Conservation (phyloP, 1,140 invertebrate species). For the Drosophila yakuba region DNA sequence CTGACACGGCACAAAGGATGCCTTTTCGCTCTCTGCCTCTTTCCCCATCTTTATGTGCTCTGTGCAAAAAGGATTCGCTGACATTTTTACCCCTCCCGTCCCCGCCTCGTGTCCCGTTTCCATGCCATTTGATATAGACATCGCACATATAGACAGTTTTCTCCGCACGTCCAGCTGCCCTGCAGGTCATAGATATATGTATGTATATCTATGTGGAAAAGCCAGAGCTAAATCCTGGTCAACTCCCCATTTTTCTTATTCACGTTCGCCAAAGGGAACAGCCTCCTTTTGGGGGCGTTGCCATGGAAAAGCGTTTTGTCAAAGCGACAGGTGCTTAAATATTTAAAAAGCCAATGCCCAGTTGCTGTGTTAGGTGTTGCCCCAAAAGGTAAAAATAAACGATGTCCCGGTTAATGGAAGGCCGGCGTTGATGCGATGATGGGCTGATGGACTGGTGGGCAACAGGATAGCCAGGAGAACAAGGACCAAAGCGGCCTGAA, state of each 20-base stretch:
- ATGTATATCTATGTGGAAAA: conserved; percentile 12
- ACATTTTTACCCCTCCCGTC: conserved; percentile 5
- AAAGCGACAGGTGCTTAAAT: conserved; percentile 61
- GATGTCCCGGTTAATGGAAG: conserved; percentile 46
- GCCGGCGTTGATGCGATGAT: conserved; percentile 3
- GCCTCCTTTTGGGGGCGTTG: conserved; percentile 36
- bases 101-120: neutral
- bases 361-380: conserved; percentile 30
- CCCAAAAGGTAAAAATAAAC: conserved; percentile 49
- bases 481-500: conserved; percentile 42
- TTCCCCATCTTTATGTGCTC: neutral
- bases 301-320: conserved; percentile 53
- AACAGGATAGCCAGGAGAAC: neutral
- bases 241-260: conserved; percentile 12
- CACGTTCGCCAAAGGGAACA: neutral
- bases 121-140: conserved; percentile 43
- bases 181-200: conserved; percentile 21
- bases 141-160: conserved; percentile 47
- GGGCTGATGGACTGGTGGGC: neutral
- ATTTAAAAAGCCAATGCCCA: conserved; percentile 54
- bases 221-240: conserved; percentile 24
- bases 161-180: conserved; percentile 1
- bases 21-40: neutral
- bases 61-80: conserved; percentile 13
- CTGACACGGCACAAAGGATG: conserved; percentile 47